Base-by-base conservation (phyloP, 2,888 invertebrate genomes). In the Slavum lentiscoides region DNA sequence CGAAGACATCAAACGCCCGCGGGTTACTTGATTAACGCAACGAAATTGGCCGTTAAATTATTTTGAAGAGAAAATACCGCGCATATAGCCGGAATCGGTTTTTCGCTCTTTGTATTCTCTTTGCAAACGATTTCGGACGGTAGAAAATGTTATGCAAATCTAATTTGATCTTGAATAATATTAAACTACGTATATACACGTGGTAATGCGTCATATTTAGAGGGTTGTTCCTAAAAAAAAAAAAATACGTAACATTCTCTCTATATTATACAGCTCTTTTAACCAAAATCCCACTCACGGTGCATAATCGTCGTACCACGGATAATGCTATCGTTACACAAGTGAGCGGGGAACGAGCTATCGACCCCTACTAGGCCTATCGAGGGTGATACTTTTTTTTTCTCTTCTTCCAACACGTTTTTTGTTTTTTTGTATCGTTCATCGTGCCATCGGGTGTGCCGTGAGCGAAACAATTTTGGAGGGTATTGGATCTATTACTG, bases 61-160 rank as follows among this genome's bases (percentile, higher is more conserved):
- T 43, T 39, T 13, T 43, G 43, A 21, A 43, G 43, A 21, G 30
- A 55, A 17, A n/a, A n/a, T 19, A 6, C 55, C 15, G 64, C 17
- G 21, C 21, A 43, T 19, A n/a, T n/a, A n/a, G 21, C 21, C 15
- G 21, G 53, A 19, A 17, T 68, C 19, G 23, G 15, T 68, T 53
- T 0, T 59, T 7, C 13, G 11, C 61, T 69, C 23, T 21, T 0
- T 2, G 21, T 55, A 69, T n/a, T 37, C 30, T 17, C 30, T 17
- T 23, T 17, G 61, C 9, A 61, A 49, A 72, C n/a, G 39, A 72
- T 72, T 74, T 30, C 39, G 67, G 17, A 43, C n/a, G n/a, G 67
- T 43, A 19, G 62, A 15, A 68, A 75, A 68, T 76, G 1, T 13
- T 76, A 76, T 76, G 76, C 76, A 76, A 76, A 76, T 76, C 76